Evolutionary conservation across 2,888 invertebrate species (phyloP).

Genomic region (Diadegma fenestrale): DNA sequence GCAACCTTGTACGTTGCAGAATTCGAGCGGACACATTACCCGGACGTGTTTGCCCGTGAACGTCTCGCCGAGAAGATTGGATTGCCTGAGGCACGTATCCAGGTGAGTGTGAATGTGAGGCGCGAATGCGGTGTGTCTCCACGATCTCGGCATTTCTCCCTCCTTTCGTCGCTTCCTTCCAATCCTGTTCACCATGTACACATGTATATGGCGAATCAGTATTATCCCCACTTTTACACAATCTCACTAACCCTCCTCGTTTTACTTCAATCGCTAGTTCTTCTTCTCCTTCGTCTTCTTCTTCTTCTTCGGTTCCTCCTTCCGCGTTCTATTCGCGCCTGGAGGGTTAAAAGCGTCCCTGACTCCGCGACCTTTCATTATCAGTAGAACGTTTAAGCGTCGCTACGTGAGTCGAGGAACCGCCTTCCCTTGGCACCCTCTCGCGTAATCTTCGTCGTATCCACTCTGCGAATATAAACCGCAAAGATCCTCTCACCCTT

Average conservation of each 20-base stretch:
- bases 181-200: conserved; percentile 66
- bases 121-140: conserved; percentile 71
- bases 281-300: conserved; percentile 32
- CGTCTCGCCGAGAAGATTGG: conserved; percentile 98
- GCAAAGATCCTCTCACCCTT: conserved; percentile 8
- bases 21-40: conserved; percentile 98
- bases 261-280: conserved; percentile 37
- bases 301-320: conserved; percentile 40
- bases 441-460: conserved; percentile 15
- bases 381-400: conserved; percentile 74
- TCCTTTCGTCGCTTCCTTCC: conserved; percentile 69
- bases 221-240: conserved; percentile 45
- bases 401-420: conserved; percentile 57
- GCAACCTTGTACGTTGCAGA: conserved; percentile 88
- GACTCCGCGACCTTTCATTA: conserved; percentile 77
- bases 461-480: neutral
- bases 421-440: conserved; percentile 56
- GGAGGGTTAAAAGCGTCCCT: conserved; percentile 72
- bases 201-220: conserved; percentile 46
- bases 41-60: conserved; percentile 98
- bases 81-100: conserved; percentile 99
- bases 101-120: conserved; percentile 91
- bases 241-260: conserved; percentile 43
- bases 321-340: conserved; percentile 57
- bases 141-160: conserved; percentile 66